Evolutionary conservation across 2,113 vertebrate genomes (phyloP).

Genomic region (Jacana jacana): DNA sequence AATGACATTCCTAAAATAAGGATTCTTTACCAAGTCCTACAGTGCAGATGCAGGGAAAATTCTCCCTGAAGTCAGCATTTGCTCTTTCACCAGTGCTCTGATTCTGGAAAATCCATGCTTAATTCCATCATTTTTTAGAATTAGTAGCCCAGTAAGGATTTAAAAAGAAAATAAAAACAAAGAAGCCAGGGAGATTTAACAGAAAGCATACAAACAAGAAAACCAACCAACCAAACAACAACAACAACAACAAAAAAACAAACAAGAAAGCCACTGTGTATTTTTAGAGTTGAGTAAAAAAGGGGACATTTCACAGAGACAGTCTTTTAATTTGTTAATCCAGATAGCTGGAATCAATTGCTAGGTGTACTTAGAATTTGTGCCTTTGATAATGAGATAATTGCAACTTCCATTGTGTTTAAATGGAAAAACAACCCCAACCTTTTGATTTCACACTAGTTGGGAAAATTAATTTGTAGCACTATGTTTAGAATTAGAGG

Average conservation of each 20-base stretch:
- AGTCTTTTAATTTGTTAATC: not conserved
- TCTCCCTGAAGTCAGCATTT: not conserved
- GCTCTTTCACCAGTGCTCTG: not conserved
- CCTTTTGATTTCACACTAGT: not conserved
- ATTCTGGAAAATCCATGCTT: not conserved
- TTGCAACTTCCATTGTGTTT: not conserved
- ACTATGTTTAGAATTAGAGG: not conserved
- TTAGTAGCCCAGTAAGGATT: not conserved
- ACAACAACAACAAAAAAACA: not conserved
- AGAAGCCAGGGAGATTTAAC: not conserved
- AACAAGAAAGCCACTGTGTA: not conserved
- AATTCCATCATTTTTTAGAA: not conserved
- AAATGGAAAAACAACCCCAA: not conserved
- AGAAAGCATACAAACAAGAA: not conserved
- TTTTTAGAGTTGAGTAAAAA: not conserved
- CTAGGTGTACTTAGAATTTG: not conserved
- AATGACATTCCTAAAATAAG: not conserved
- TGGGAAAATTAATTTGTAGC: not conserved
- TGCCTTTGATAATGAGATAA: not conserved
- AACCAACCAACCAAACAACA: not conserved
- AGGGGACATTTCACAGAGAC: not conserved
- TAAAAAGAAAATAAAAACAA: not conserved
- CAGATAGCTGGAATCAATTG: not conserved
- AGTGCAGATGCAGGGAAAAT: not conserved
- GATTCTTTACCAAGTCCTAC: not conserved